phyloP scores from a whole-genome alignment of 2,888 invertebrate species.

The Spatulosminthurus flaviceps region DNA sequence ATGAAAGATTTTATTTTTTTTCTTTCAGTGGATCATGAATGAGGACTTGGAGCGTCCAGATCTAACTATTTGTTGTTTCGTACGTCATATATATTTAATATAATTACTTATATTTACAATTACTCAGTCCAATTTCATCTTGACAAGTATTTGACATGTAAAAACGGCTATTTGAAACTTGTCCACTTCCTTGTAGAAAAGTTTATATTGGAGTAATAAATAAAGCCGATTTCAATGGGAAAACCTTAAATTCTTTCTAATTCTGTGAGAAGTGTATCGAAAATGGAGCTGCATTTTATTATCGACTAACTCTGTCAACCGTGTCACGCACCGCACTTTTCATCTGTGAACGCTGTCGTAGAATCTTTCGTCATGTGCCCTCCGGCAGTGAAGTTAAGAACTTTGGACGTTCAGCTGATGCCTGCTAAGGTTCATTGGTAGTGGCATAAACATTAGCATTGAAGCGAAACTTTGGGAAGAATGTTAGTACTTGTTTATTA shows the following conservation, averaged over 20 bases:
- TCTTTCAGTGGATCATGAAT: slow-evolving; percentile 32
- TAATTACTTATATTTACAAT: slow-evolving; percentile 13
- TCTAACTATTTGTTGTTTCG: slow-evolving; percentile 20
- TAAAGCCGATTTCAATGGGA: slow-evolving; percentile 11
- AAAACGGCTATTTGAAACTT: not conserved
- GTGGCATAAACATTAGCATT: too few relatives aligned
- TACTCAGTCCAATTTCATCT: slow-evolving; percentile 7
- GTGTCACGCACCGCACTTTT: too few relatives aligned
- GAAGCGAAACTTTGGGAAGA: too few relatives aligned
- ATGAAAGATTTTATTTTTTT: not conserved
- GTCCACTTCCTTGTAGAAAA: slow-evolving; percentile 6
- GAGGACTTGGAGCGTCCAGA: slow-evolving; percentile 19
- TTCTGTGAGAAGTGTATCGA: too few relatives aligned
- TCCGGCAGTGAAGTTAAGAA: too few relatives aligned
- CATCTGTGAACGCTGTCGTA: too few relatives aligned
- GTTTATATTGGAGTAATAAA: slow-evolving; percentile 16
- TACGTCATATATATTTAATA: slow-evolving; percentile 12
- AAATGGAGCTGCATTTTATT: too few relatives aligned
- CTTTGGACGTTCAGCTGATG: too few relatives aligned
- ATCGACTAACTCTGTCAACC: too few relatives aligned
- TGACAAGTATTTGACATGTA: slow-evolving; percentile 9
- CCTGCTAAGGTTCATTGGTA: too few relatives aligned
- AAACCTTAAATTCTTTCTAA: not conserved
- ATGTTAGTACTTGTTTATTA: too few relatives aligned
- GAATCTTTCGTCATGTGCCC: too few relatives aligned